Conservation (phyloP, 2,113 vertebrate genomes). For the Zonotrichia leucophrys region DNA sequence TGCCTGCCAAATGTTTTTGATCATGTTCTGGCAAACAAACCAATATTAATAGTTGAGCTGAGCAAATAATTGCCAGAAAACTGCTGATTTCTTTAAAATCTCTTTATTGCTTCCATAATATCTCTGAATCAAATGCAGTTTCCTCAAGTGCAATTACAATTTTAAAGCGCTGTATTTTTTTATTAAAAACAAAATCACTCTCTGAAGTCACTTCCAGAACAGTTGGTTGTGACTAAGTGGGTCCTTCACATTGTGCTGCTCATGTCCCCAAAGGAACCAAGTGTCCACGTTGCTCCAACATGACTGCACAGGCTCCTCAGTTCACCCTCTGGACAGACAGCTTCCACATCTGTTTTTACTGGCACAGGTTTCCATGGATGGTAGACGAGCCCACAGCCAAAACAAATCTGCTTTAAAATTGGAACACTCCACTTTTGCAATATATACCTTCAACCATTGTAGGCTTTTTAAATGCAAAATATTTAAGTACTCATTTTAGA, state of each 20-base stretch:
- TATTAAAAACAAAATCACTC: background rate
- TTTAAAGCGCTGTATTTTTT: background rate
- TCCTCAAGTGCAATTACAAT: background rate
- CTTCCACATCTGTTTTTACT: background rate
- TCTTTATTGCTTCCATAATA: slow-evolving; percentile 22
- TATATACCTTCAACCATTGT: background rate
- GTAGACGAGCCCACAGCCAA: background rate
- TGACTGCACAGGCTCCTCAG: background rate
- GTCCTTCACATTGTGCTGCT: background rate
- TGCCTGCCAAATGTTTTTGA: slow-evolving; percentile 59
- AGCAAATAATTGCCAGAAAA: slow-evolving; percentile 46
- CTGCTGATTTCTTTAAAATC: background rate
- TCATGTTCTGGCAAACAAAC: slow-evolving; percentile 55
- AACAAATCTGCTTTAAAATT: background rate
- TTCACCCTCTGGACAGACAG: background rate
- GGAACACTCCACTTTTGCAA: background rate
- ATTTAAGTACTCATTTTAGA: background rate
- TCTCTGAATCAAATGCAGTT: background rate
- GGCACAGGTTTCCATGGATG: background rate
- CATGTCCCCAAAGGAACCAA: background rate
- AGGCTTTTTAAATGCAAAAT: background rate
- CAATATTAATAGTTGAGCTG: slow-evolving; percentile 11
- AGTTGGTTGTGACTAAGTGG: background rate
- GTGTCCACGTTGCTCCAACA: background rate
- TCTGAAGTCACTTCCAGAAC: background rate